phyloP scores from a whole-genome alignment of 2,888 invertebrate genomes.

The Melanostoma mellinum region DNA sequence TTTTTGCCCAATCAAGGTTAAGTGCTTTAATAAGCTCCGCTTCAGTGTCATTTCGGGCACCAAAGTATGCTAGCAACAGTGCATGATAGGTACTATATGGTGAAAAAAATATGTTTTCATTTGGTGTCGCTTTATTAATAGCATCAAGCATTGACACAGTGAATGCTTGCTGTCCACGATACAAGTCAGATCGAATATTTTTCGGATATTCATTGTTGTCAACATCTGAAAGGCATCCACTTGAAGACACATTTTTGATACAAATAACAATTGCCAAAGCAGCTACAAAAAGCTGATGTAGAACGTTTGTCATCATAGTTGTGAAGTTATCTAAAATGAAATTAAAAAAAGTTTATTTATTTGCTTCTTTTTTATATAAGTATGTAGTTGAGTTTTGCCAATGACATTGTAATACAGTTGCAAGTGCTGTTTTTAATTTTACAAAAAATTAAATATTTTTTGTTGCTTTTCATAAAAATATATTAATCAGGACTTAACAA shows the following conservation, averaged over 20 bases:
- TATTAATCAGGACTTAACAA: too few species aligned
- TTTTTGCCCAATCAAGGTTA: constrained; percentile 80
- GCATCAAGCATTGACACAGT: constrained; percentile 87
- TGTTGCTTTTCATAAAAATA: too few species aligned
- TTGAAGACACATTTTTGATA: constrained; percentile 14
- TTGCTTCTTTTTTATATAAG: background rate
- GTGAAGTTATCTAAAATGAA: constrained; percentile 16
- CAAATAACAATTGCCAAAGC: background rate
- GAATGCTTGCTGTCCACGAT: constrained; percentile 86
- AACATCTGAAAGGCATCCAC: constrained; percentile 40
- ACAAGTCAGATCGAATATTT: constrained; percentile 79
- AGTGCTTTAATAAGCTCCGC: constrained; percentile 77
- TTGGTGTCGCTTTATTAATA: constrained; percentile 85
- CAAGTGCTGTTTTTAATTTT: too few species aligned
- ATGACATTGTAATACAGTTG: background rate
- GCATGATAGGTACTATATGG: constrained; percentile 94
- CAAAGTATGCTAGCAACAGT: constrained; percentile 89
- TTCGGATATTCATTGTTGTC: constrained; percentile 50
- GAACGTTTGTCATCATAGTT: background rate
- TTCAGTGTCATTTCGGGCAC: constrained; percentile 89
- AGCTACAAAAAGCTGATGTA: constrained; percentile 7
- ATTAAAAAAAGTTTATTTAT: background rate
- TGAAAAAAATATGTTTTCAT: constrained; percentile 92
- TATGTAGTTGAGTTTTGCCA: background rate
- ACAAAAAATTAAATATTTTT: too few species aligned